Evolutionary conservation across 2,113 vertebrate species (phyloP).

Genomic region (Octodon degus): DNA sequence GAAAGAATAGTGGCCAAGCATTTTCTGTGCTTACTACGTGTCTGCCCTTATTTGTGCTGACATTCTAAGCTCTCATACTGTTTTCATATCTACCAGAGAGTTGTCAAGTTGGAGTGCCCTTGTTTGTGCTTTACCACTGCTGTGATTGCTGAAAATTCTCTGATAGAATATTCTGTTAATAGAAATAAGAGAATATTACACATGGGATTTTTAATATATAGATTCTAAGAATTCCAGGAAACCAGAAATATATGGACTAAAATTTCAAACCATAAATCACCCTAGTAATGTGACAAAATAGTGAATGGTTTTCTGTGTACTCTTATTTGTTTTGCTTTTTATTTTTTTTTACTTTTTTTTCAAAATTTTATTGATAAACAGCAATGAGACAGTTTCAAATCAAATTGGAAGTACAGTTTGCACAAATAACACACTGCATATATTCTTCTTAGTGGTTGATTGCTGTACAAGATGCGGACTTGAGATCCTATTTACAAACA

Average conservation of each 20-base stretch:
- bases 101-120: background rate
- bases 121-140: background rate
- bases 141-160: background rate
- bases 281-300: background rate
- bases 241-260: background rate
- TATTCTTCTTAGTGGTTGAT: too few relatives aligned
- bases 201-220: background rate
- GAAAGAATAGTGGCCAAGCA: background rate
- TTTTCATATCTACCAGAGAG: background rate
- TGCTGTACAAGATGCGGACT: too few relatives aligned
- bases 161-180: background rate
- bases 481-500: too few relatives aligned
- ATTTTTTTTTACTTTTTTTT: too few relatives aligned
- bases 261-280: background rate
- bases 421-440: too few relatives aligned
- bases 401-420: too few relatives aligned
- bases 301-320: background rate
- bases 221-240: background rate
- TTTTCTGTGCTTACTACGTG: background rate
- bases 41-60: background rate
- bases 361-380: too few relatives aligned
- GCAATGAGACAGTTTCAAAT: too few relatives aligned
- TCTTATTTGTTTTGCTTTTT: background rate
- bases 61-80: background rate
- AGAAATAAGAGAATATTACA: background rate